Conservation (phyloP, 2,113 vertebrate genomes). For the Entelurus aequoreus region DNA sequence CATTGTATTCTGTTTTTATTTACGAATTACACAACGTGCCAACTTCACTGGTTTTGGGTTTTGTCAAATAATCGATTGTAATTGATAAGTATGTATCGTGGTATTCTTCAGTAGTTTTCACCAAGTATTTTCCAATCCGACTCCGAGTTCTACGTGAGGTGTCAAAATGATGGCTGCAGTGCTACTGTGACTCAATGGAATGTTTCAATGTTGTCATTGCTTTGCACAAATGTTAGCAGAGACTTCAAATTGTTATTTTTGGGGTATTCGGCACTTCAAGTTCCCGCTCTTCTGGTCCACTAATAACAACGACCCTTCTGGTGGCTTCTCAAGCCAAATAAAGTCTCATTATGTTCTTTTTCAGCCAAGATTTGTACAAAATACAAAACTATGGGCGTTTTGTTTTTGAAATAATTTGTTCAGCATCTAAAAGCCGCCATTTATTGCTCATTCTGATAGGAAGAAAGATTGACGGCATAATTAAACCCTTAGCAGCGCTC, state of each 20-base stretch:
- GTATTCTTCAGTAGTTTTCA: too few species aligned
- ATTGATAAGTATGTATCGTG: too few species aligned
- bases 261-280: background rate
- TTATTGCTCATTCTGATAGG: slow-evolving; percentile 21
- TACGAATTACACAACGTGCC: too few species aligned
- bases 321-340: slow-evolving; percentile 3
- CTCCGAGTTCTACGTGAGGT: background rate
- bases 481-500: slow-evolving; percentile 21
- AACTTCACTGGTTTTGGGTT: too few species aligned
- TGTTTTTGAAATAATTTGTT: background rate
- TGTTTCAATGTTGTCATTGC: slow-evolving; percentile 5
- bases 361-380: background rate
- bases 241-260: background rate
- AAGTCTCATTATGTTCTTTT: slow-evolving; percentile 1
- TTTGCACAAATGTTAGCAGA: background rate
- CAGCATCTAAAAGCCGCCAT: slow-evolving; percentile 30
- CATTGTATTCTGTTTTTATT: too few species aligned
- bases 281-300: background rate
- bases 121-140: too few species aligned
- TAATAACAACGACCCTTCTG: background rate
- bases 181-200: background rate
- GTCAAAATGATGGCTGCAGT: background rate
- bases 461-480: slow-evolving; percentile 33
- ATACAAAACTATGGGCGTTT: too few species aligned
- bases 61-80: too few species aligned